Conservation (phyloP, 1,140 invertebrate genomes). For the Leptonema lineaticorne region DNA sequence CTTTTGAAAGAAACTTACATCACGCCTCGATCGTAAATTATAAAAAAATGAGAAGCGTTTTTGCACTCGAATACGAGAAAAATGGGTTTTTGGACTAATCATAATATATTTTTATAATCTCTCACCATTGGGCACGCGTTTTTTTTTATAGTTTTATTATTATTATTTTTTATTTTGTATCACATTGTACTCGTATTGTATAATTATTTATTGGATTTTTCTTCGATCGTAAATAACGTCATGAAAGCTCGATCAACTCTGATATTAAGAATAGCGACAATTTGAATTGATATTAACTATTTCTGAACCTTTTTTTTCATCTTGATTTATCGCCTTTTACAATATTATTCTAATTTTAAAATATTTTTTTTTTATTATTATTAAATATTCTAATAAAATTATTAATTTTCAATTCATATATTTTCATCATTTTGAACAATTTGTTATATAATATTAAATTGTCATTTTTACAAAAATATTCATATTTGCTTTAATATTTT, state of each 20-base stretch:
- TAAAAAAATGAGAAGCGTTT: constrained; percentile 16
- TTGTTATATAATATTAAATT: no score
- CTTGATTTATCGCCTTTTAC: neutral
- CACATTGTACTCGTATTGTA: no score
- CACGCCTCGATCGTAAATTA: constrained; percentile 15
- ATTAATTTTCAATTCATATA: no score
- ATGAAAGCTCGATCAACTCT: constrained; percentile 9
- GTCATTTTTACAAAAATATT: no score
- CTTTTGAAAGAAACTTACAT: constrained; percentile 19
- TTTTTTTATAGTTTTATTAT: no score
- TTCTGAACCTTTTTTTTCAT: neutral
- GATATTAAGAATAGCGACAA: constrained; percentile 6
- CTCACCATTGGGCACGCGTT: neutral
- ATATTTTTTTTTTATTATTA: no score
- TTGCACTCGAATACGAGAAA: constrained; percentile 14
- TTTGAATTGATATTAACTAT: neutral
- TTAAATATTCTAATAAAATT: no score
- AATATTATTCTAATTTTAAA: no score
- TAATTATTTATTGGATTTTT: no score
- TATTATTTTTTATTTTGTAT: no score
- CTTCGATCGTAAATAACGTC: neutral
- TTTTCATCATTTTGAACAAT: no score
- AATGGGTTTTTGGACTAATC: constrained; percentile 14
- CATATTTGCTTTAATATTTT: no score
- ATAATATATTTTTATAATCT: neutral